Evolutionary conservation across 2,797 vertebrate species (phyloP), one percentile per base, ranked within the genome.

Genomic region (Halcyon smyrnensis): DNA sequence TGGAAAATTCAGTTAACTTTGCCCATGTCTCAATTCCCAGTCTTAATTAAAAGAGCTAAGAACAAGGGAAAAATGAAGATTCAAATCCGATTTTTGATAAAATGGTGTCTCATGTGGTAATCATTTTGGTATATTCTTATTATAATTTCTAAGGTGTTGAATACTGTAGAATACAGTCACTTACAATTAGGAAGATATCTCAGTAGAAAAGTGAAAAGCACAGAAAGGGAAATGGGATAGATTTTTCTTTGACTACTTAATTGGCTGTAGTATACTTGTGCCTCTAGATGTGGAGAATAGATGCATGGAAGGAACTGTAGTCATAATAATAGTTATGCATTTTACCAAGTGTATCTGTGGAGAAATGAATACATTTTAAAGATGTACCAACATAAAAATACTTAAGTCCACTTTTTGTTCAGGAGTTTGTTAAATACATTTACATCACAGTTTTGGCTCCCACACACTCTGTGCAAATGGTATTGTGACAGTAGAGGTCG

Each of bases 11-110:
- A 64, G 43, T 73, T 91, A 89, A 53, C 54, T 34, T 83, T 81
- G 82, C 53, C 51, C 14, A 11, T 28, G 10, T 83, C 45, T 92
- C 87, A 89, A 53, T 89, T 96, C 71, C 71, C 53, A 87, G 46
- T 83, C 64, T 80, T 92, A 92, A 92, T 95, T 95, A 90, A 94
- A 90, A 48, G 34, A 41, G 30, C 36, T 34, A 73, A 87, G 78
- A 70, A 60, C 34, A 70, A 79, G 17, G 23, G 10, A 81, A 82
- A 74, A 93, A 62, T 45, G 27, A 80, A 87, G 43, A 90, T 87
- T 87, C 32, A 71, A 83, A 74, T 77, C 14, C n/a, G 41, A 45
- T 75, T 88, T 88, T 65, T 86, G 37, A 68, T 68, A 69, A 86
- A 79, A 77, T 37, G 4, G 20, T 53, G 37, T 93, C 74, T 93